Evolutionary conservation across 2,797 vertebrate species (phyloP).

Genomic region (Rhinogobio ventralis): DNA sequence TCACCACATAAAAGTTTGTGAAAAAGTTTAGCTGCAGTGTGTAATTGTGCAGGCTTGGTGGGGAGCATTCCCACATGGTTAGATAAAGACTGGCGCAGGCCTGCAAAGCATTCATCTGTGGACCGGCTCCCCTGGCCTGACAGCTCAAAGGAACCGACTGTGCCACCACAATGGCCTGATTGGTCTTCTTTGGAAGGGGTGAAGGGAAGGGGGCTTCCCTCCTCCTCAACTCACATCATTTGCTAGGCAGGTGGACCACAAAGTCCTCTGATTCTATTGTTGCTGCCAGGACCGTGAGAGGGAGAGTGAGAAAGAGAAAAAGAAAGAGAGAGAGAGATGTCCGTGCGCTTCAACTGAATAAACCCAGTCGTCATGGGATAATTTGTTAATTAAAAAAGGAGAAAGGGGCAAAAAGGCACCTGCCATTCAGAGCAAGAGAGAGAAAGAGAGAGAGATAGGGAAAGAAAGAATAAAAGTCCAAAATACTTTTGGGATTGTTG

Average conservation of each 20-base stretch:
- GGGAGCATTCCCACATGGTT: constrained; percentile 95
- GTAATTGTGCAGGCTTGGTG: constrained; percentile 90
- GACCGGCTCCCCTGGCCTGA: constrained; percentile 91
- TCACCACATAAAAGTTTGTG: constrained; percentile 72
- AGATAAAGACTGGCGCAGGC: constrained; percentile 94
- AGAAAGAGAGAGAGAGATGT: constrained; percentile 76
- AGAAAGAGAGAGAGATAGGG: constrained; percentile 23
- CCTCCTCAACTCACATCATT: constrained; percentile 94
- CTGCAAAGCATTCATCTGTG: constrained; percentile 94
- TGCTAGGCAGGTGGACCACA: constrained; percentile 98
- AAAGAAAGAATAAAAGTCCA: constrained; percentile 55
- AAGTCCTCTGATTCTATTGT: constrained; percentile 99
- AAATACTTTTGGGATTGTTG: constrained; percentile 71
- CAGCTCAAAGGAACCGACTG: constrained; percentile 99
- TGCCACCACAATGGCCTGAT: constrained; percentile 98
- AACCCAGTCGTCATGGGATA: constrained; percentile 95
- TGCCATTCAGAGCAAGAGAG: constrained; percentile 75
- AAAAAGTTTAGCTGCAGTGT: constrained; percentile 83
- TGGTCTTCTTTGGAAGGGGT: constrained; percentile 96
- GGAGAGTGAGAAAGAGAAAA: neutral
- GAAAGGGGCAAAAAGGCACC: constrained; percentile 64
- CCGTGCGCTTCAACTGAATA: constrained; percentile 90
- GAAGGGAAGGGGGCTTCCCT: constrained; percentile 77
- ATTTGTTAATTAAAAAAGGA: constrained; percentile 85
- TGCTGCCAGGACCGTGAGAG: constrained; percentile 76